Evolutionary conservation across 2,888 invertebrate species (phyloP).

Genomic region (Monochamus alternatus): DNA sequence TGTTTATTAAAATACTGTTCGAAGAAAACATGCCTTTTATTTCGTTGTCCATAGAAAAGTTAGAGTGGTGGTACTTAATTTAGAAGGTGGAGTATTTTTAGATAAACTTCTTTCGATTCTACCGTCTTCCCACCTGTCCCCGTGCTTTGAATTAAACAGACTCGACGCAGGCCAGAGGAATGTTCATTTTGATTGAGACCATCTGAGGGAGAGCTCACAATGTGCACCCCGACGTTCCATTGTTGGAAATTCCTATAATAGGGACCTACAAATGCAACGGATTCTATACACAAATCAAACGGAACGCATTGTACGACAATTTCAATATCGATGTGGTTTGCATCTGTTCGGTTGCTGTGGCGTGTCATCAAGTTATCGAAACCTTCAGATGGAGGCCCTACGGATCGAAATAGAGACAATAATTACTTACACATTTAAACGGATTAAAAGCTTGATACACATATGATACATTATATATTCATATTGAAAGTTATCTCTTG

Average conservation of each 20-base stretch:
- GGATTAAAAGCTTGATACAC: no score
- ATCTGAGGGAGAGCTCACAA: constrained; percentile 43
- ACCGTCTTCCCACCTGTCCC: neutral
- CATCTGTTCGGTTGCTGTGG: constrained; percentile 1
- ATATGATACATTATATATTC: no score
- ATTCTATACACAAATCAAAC: constrained; percentile 13
- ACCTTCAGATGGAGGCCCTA: neutral
- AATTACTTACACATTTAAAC: neutral
- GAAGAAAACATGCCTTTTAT: no score
- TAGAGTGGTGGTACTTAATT: no score
- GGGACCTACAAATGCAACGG: constrained; percentile 9
- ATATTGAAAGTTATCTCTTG: no score
- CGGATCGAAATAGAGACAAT: neutral
- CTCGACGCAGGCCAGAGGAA: constrained; percentile 35
- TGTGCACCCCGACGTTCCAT: constrained; percentile 5
- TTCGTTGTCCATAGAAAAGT: no score
- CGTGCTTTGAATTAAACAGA: constrained; percentile 2
- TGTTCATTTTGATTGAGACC: constrained; percentile 52
- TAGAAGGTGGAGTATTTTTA: no score
- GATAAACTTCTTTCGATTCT: neutral
- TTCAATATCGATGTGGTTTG: constrained; percentile 10
- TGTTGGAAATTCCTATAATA: constrained; percentile 1
- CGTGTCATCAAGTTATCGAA: constrained; percentile 2
- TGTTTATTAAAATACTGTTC: no score
- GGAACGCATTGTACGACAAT: constrained; percentile 12